Percentiles rank a stretch among this genome's conserved stretches.
phyloP scores from a whole-genome alignment of 2,797 vertebrate species.

The Chromobotia macracanthus region DNA sequence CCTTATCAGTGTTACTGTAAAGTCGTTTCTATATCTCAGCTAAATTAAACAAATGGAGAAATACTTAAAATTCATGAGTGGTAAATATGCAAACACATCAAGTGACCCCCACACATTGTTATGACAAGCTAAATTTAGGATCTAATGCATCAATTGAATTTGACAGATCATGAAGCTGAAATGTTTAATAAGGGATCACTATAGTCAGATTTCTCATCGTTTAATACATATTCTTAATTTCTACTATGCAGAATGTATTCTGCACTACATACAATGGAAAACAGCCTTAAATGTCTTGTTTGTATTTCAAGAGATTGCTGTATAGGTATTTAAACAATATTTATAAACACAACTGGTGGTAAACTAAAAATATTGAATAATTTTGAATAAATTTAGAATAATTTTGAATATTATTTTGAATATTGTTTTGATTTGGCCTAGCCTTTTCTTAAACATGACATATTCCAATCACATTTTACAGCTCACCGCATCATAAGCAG shows the following conservation, averaged over 20 bases:
- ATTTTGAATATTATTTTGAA: too few species aligned
- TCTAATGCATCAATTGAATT: background rate
- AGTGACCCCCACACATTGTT: background rate
- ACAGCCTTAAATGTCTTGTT: background rate
- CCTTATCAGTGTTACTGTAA: background rate
- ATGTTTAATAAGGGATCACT: too few species aligned
- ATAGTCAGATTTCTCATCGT: too few species aligned
- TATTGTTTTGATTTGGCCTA: too few species aligned
- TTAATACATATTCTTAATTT: background rate
- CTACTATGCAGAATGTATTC: background rate
- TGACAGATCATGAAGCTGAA: too few species aligned
- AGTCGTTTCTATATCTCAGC: background rate
- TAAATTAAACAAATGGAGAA: background rate
- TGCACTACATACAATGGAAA: background rate
- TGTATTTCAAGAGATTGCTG: background rate
- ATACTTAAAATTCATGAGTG: background rate
- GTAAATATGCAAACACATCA: background rate
- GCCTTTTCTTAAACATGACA: background rate
- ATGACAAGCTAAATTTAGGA: background rate
- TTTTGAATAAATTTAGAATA: too few species aligned
- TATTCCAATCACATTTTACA: background rate
- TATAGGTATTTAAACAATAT: background rate
- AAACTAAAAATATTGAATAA: background rate
- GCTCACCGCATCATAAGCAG: constrained; percentile 6
- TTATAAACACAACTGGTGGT: background rate